A percentile compares a stretch with the other conserved stretches of the same genome.
Evolutionary conservation across 2,797 vertebrate species (phyloP).

Genomic region (Lemur catta): DNA sequence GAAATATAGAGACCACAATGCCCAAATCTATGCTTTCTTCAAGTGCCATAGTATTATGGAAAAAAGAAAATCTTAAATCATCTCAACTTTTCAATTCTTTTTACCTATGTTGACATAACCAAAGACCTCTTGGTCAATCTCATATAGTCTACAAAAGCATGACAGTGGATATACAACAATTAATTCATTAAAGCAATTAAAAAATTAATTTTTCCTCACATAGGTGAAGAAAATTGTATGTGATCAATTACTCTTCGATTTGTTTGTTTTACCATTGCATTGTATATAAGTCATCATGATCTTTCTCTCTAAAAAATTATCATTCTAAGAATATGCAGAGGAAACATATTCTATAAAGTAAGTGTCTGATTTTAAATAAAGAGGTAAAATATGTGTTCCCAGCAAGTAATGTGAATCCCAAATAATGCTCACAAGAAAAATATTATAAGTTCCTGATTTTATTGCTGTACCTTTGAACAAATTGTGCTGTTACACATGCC

Average conservation of each 20-base stretch:
- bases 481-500: neutral
- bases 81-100: neutral
- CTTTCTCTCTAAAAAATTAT: neutral
- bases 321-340: neutral
- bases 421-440: neutral
- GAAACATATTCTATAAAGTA: neutral
- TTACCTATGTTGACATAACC: neutral
- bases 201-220: neutral
- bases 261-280: neutral
- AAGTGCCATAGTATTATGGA: neutral
- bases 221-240: neutral
- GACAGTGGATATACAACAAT: neutral
- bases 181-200: neutral
- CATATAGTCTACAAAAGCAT: neutral
- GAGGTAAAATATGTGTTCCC: neutral
- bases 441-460: neutral
- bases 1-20: neutral
- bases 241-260: neutral
- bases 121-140: neutral
- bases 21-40: neutral
- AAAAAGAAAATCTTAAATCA: neutral
- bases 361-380: neutral
- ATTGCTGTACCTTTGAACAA: neutral
- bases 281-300: neutral
- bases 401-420: neutral